Conservation (phyloP, 2,888 invertebrate genomes). For the Drosophila nr. medialis region DNA sequence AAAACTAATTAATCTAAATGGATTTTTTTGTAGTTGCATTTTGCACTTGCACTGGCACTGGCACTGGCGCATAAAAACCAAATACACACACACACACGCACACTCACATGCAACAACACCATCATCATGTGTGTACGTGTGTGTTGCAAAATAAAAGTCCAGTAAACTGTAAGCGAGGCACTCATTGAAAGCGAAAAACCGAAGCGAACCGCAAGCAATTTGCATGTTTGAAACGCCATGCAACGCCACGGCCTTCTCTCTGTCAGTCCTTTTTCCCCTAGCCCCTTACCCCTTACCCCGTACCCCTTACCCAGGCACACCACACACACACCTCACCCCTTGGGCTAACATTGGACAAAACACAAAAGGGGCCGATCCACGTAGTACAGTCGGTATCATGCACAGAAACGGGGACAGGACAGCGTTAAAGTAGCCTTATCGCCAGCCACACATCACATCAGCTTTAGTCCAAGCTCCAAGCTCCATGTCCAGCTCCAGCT, state of each 20-base stretch:
- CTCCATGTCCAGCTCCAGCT: constrained; percentile 3
- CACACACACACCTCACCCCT: not conserved
- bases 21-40: constrained; percentile 66
- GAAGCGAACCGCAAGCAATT: constrained; percentile 78
- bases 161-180: constrained; percentile 73
- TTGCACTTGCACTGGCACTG: constrained; percentile 40
- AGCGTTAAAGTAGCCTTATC: constrained; percentile 78
- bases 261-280: not conserved
- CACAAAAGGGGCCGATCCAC: constrained; percentile 76
- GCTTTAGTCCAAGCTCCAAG: constrained; percentile 31
- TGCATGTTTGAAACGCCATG: constrained; percentile 77
- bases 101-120: constrained; percentile 6
- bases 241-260: constrained; percentile 49
- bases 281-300: not conserved
- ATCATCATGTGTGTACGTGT: constrained; percentile 11
- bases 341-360: constrained; percentile 60
- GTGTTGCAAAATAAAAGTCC: constrained; percentile 51
- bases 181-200: constrained; percentile 78
- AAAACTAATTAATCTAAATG: constrained; percentile 81
- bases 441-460: constrained; percentile 60
- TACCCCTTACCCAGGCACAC: not conserved
- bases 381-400: constrained; percentile 62
- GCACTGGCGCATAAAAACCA: constrained; percentile 54
- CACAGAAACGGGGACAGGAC: constrained; percentile 74
- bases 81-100: constrained; percentile 35